These are phyloP conservation scores for Ceyx margarethae DNA, from an alignment of 2,113 vertebrate species.

Conservation along the genomic window DNA sequence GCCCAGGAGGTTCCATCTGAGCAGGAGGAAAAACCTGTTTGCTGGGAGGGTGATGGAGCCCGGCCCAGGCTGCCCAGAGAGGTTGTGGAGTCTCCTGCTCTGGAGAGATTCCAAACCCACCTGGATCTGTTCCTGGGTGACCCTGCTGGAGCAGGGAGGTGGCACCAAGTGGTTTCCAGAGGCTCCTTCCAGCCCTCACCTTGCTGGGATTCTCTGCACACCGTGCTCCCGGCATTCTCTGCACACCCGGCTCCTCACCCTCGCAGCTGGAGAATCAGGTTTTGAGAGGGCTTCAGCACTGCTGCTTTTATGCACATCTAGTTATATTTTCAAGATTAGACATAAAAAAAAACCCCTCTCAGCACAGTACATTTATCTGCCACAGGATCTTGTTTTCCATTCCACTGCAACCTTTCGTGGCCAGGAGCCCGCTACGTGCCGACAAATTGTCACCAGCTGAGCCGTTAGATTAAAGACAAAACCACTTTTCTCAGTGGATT, in stretches of 20 bases:
- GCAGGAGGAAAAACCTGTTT: not conserved
- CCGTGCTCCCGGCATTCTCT: too few relatives aligned
- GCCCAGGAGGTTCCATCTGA: not conserved
- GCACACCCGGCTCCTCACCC: not conserved
- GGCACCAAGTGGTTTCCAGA: not conserved
- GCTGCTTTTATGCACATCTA: not conserved
- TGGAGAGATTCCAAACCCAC: not conserved
- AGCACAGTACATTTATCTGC: not conserved
- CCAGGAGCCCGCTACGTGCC: not conserved
- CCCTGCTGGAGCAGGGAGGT: not conserved
- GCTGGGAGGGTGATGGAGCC: not conserved
- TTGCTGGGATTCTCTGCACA: not conserved
- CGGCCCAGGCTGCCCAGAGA: not conserved
- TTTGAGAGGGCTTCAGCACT: not conserved
- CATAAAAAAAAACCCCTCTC: not conserved
- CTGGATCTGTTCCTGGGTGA: not conserved
- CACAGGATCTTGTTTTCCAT: slow-evolving; percentile 33
- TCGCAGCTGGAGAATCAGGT: not conserved
- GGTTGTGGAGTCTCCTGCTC: not conserved
- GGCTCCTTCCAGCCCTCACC: not conserved
- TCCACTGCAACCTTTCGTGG: not conserved
- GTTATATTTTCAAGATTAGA: not conserved
- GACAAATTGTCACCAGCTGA: not conserved
- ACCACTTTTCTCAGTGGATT: not conserved
- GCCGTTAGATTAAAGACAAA: slow-evolving; percentile 14